phyloP scores from a whole-genome alignment of 2,888 invertebrate species.

The Andrena camellia region DNA sequence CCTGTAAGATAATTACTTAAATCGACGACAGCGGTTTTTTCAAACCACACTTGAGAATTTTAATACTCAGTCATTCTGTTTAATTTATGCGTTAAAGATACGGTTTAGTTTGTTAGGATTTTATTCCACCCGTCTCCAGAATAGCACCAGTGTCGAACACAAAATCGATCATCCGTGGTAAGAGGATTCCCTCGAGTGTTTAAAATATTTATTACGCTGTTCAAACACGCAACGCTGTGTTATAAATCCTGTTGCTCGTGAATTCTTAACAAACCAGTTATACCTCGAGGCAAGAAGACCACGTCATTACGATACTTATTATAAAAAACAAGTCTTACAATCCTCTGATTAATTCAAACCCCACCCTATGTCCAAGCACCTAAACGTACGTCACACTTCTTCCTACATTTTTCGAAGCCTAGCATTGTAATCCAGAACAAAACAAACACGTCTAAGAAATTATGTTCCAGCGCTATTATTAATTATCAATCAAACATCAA shows the following conservation, averaged over 20 bases:
- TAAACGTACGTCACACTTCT: not conserved
- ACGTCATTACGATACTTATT: not conserved
- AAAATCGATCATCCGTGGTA: constrained; percentile 34
- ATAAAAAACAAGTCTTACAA: not conserved
- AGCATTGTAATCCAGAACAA: not conserved
- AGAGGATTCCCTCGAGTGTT: constrained; percentile 15
- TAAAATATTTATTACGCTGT: constrained; percentile 55
- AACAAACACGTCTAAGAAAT: not conserved
- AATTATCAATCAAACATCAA: not conserved
- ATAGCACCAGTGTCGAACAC: not conserved
- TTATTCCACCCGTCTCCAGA: not conserved
- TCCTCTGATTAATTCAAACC: not conserved
- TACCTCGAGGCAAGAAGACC: not conserved
- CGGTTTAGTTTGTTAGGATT: not conserved
- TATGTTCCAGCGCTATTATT: not conserved
- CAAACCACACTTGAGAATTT: not conserved
- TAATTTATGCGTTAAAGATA: no score
- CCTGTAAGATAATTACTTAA: not conserved
- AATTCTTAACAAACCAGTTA: constrained; percentile 40
- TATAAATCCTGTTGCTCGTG: constrained; percentile 22
- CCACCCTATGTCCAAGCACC: not conserved
- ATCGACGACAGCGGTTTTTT: not conserved
- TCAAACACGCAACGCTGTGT: constrained; percentile 32
- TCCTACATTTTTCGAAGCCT: not conserved
- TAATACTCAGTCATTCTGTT: no score